A percentile compares a stretch with the other conserved stretches of the same genome.
Conservation (phyloP, 2,797 vertebrate species). For the Coreius guichenoti region DNA sequence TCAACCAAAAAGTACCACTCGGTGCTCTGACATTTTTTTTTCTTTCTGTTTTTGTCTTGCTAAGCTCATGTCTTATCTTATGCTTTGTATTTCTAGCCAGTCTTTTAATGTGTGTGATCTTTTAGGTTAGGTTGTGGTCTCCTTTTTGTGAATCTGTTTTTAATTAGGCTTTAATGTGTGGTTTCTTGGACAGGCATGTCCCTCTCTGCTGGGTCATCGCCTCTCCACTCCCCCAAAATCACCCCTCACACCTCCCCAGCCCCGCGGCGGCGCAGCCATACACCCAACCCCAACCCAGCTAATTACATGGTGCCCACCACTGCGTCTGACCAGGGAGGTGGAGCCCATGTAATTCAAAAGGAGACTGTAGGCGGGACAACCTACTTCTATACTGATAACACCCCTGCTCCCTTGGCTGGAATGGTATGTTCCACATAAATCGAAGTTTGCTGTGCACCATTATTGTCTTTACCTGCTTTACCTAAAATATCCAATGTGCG, state of each 20-base stretch:
- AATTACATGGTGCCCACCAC: conserved; percentile 97
- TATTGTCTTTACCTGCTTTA: neutral
- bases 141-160: neutral
- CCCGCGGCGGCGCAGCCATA: conserved; percentile 96
- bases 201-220: conserved; percentile 96
- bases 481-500: neutral
- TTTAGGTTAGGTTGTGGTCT: neutral
- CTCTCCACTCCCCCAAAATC: conserved; percentile 99
- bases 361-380: conserved; percentile 99
- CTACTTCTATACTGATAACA: conserved; percentile 98
- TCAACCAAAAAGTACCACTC: neutral
- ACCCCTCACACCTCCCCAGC: conserved; percentile 98
- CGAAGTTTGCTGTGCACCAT: neutral
- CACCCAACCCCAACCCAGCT: conserved; percentile 92
- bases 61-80: neutral
- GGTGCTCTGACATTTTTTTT: neutral
- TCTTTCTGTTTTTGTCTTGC: neutral
- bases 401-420: conserved; percentile 92
- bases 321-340: conserved; percentile 85
- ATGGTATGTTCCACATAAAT: conserved; percentile 82
- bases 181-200: conserved; percentile 89
- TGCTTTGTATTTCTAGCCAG: neutral
- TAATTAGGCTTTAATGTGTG: neutral
- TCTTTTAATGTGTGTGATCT: neutral
- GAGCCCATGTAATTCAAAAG: conserved; percentile 95